Evolutionary conservation across 2,113 vertebrate species (phyloP).

Genomic region (Cyanoliseus patagonus): DNA sequence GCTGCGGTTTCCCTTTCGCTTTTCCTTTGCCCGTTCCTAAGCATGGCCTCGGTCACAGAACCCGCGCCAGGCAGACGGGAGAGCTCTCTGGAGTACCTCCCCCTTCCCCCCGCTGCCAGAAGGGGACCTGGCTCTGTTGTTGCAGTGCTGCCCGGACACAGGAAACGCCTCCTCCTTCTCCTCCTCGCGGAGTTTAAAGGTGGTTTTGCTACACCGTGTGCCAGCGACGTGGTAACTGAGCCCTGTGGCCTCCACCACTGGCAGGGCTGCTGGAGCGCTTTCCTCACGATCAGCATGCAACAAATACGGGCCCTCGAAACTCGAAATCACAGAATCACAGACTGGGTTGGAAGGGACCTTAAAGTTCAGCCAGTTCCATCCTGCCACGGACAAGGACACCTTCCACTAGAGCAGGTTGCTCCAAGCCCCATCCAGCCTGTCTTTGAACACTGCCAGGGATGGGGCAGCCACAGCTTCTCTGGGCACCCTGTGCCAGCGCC

Average conservation of each 20-base stretch:
- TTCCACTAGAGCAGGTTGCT: neutral
- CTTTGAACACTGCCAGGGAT: neutral
- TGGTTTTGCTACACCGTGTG: neutral
- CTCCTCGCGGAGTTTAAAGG: neutral
- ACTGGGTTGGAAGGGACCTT: neutral
- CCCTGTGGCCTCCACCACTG: fast-evolving
- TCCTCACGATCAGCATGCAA: fast-evolving
- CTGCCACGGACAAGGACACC: neutral
- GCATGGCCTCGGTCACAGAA: fast-evolving
- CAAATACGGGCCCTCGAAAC: fast-evolving
- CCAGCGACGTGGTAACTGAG: fast-evolving
- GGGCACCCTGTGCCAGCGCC: neutral
- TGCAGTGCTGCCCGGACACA: neutral
- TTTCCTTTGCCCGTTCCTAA: neutral
- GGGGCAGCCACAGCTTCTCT: neutral
- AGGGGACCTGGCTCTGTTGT: no score
- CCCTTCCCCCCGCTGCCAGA: no score
- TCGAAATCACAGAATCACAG: neutral
- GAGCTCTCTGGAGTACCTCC: no score
- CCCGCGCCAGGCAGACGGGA: neutral
- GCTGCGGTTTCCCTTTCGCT: fast-evolving
- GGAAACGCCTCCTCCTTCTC: neutral
- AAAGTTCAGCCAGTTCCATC: neutral
- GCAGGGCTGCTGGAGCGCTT: neutral
- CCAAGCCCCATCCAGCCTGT: neutral